Base-by-base conservation (phyloP, 2,797 vertebrate species). In the Coranthus polyacanthus region DNA sequence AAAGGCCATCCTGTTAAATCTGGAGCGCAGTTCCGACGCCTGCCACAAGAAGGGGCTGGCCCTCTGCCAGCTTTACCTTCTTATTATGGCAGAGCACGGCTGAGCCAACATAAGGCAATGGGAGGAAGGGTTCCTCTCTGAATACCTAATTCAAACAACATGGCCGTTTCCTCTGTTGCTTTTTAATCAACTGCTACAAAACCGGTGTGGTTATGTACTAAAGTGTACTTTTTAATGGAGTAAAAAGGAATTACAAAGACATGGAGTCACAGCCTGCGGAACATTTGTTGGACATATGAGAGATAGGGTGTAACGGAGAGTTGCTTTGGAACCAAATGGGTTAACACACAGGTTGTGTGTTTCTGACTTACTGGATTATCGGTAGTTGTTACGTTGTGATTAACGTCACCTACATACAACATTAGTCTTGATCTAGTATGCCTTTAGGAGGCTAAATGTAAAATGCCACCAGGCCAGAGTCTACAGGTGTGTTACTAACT, bases 31-130 rank as follows among this genome's bases (percentile, higher is more conserved):
- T 92, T 92, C 88, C 84, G 78, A 86, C 56, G 62, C 67, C 74
- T 55, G 86, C 90, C 91, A 92, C 91, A 91, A 92, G 90, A 92
- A 90, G 89, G 86, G 85, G 85, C 84, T 92, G 92, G 92, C 81
- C 56, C 51, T 50, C 53, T 17, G 89, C 90, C 91, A 92, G 86
- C 88, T 77, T 89, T 86, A 90, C 88, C 90, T 91, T 92, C 88
- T 92, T 91, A 91, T 93, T 92, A 92, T 73, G 78, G 85, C 75
- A 29, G 69, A 64, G 70, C 51, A 46, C 82, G 67, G 78, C 76
- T 26, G 74, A 78, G 71, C 70, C 80, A 60, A 82, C 83, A 81
- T 69, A 42, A 72, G 78, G 82, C 70, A 42, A 67, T 20, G 66
- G 82, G 82, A 82, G 81, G 75, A 84, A 85, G 79, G 70, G 75